Evolutionary conservation across 2,113 vertebrate genomes (phyloP), one percentile per base, ranked within the genome.

Genomic region (Cyprinodon variegatus): DNA sequence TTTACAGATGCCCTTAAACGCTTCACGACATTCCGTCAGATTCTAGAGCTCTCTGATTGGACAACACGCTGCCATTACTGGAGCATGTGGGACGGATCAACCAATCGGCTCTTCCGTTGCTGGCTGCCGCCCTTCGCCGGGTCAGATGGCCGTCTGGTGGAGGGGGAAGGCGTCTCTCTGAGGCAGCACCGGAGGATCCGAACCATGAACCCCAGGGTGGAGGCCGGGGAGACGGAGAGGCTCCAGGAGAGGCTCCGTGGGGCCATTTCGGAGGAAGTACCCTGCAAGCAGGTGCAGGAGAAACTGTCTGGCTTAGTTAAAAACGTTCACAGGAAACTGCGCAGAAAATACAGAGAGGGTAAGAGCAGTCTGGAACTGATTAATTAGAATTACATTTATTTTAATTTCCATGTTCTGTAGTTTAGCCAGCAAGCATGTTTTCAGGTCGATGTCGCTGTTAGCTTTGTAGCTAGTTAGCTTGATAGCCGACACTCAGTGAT

Each of bases 311-410:
- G 97, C 61, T 95, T 98, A 69, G 97, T 98, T 48, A 99, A 98
- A 89, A 96, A 95, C 91, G 96, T 99, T 67, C 97, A 98, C 92
- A 94, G 96, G 90, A 95, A 96, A 90, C 96, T 98, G 91, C 96
- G 97, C 87, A 97, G 95, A 93, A 98, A 98, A 94, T 98, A 98
- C 91, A 94, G 96, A 83, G 96, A 99, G 95, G 97, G 97, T 99
- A 93, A 95, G 89, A 68, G 65, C 68, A 0, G 22, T 22, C 60
- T 85, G 71, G 74, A 29, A 29, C 29, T 29, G 29, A 29, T 29
- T 29, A 29, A 29, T 29, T 29, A 29, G 1, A 29, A 29, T 29
- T 29, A 29, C 29, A 29, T 29, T 29, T 29, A 29, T 29, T 29
- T 29, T 40, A 20, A 17, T 20, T 10, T 10, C 15, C 6, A 39